Evolutionary conservation across 1,140 invertebrate genomes (phyloP).

Genomic region (silkworm (Bombyx mori)): ASM3026992v2 NC_085123.1:13490501-13491000

Average conservation of each 20-base stretch:
- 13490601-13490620: neutral
- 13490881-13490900: slow-evolving; percentile 1
- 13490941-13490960: too few relatives aligned
- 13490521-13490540: too few relatives aligned
- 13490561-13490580: too few relatives aligned
- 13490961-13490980: too few relatives aligned
- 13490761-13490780: slow-evolving; percentile 62
- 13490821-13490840: slow-evolving; percentile 46
- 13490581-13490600: neutral
- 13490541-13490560: too few relatives aligned
- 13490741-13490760: slow-evolving; percentile 69
- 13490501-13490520: too few relatives aligned
- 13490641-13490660: slow-evolving; percentile 2
- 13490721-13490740: slow-evolving; percentile 69
- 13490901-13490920: neutral
- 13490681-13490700: slow-evolving; percentile 55
- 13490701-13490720: slow-evolving; percentile 29
- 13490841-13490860: slow-evolving; percentile 42
- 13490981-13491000: too few relatives aligned
- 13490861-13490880: slow-evolving; percentile 6
- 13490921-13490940: neutral
- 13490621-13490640: neutral
- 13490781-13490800: slow-evolving; percentile 68
- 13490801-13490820: slow-evolving; percentile 64
- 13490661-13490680: slow-evolving; percentile 36